Evolutionary conservation across 2,797 vertebrate species (phyloP).

Genomic region (Alectoris magna): DNA sequence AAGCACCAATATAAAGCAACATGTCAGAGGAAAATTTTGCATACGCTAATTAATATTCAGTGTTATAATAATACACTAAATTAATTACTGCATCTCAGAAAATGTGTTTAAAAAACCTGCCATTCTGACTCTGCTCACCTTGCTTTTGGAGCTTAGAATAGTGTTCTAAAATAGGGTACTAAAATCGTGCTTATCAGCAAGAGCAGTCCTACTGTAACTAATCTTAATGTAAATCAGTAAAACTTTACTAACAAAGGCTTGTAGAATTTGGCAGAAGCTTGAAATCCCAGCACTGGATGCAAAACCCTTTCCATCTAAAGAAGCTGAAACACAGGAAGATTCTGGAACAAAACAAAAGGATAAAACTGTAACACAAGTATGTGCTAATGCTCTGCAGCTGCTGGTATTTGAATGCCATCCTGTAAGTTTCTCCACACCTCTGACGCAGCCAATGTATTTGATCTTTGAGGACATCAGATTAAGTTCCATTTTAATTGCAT

Average conservation of each 20-base stretch:
- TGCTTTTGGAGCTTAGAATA: not conserved
- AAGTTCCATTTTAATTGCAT: slow-evolving; percentile 33
- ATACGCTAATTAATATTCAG: not conserved
- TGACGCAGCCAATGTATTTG: not conserved
- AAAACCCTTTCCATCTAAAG: not conserved
- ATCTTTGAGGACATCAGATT: not conserved
- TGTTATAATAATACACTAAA: not conserved
- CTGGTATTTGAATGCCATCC: slow-evolving; percentile 30
- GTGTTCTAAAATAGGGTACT: not conserved
- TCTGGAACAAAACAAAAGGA: not conserved
- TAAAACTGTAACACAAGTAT: not conserved
- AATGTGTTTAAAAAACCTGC: not conserved
- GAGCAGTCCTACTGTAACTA: not conserved
- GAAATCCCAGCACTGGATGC: not conserved
- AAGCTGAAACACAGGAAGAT: not conserved
- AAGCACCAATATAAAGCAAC: not conserved
- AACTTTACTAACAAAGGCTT: not conserved
- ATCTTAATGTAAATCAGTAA: not conserved
- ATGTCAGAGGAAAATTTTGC: not conserved
- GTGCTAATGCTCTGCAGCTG: slow-evolving; percentile 34
- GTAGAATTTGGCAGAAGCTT: not conserved
- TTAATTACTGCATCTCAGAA: not conserved
- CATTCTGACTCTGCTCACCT: not conserved
- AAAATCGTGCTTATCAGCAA: not conserved
- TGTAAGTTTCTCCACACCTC: not conserved